Percentiles rank a stretch among this genome's conserved stretches.
phyloP scores from a whole-genome alignment of 1,140 invertebrate genomes.

The Gonatopus flavifemur region DNA sequence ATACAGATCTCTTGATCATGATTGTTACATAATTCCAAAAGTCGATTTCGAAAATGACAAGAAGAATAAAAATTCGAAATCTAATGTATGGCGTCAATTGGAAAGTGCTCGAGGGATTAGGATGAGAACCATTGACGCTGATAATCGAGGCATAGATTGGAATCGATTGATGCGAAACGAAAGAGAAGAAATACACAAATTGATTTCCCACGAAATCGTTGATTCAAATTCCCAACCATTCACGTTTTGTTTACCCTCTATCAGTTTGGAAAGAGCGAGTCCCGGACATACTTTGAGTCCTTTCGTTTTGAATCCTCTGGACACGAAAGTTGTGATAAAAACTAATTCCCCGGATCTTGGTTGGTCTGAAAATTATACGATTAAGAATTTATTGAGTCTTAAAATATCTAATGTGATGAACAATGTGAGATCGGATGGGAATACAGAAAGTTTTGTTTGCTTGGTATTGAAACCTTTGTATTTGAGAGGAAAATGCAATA shows the following conservation, averaged over 20 bases:
- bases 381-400: slow-evolving; percentile 44
- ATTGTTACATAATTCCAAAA: slow-evolving; percentile 11
- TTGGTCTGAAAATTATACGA: slow-evolving; percentile 53
- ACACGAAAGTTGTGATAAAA: slow-evolving; percentile 49
- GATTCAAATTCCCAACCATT: slow-evolving; percentile 32
- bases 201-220: slow-evolving; percentile 37
- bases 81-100: slow-evolving; percentile 26
- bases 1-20: slow-evolving; percentile 9
- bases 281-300: slow-evolving; percentile 43
- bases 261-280: slow-evolving; percentile 42
- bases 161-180: slow-evolving; percentile 44
- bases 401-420: slow-evolving; percentile 38
- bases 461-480: slow-evolving; percentile 50
- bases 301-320: slow-evolving; percentile 43
- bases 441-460: slow-evolving; percentile 47
- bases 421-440: slow-evolving; percentile 21
- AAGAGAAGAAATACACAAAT: slow-evolving; percentile 35
- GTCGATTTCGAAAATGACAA: slow-evolving; percentile 16
- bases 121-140: slow-evolving; percentile 11
- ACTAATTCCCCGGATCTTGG: slow-evolving; percentile 49
- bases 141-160: slow-evolving; percentile 42
- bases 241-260: slow-evolving; percentile 42
- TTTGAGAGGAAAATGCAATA: slow-evolving; percentile 38
- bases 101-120: slow-evolving; percentile 22
- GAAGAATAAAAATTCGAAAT: slow-evolving; percentile 24